Evolutionary conservation across 2,888 invertebrate species (phyloP).

Genomic region (Rhingia campestris): DNA sequence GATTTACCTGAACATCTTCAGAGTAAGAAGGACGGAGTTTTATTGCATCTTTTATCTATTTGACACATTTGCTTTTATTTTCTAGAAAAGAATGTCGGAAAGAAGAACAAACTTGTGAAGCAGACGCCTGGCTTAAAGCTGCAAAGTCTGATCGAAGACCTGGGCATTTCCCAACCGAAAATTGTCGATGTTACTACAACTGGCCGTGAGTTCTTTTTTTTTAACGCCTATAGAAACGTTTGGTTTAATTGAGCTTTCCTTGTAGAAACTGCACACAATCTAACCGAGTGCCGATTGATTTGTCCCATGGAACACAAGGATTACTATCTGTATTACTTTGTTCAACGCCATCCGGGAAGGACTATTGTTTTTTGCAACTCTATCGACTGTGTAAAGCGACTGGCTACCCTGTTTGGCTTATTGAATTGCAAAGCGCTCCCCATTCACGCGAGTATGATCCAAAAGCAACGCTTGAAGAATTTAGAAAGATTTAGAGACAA

Average conservation of each 20-base stretch:
- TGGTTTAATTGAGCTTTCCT: background rate
- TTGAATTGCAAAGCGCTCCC: constrained; percentile 90
- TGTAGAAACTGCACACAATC: constrained; percentile 90
- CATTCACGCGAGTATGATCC: constrained; percentile 95
- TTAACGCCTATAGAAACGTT: constrained; percentile 1
- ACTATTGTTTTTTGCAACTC: constrained; percentile 97
- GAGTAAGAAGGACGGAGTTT: constrained; percentile 80
- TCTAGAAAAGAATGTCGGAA: constrained; percentile 79
- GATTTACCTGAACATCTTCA: constrained; percentile 90
- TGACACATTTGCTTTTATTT: constrained; percentile 8
- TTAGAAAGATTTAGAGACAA: constrained; percentile 92
- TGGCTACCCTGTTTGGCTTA: constrained; percentile 87
- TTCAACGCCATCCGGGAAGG: constrained; percentile 92
- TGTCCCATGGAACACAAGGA: constrained; percentile 93
- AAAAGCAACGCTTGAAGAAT: constrained; percentile 95
- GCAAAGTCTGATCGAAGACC: constrained; percentile 88
- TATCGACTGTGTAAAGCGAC: constrained; percentile 94
- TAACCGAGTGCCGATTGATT: constrained; percentile 93
- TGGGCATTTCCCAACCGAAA: constrained; percentile 95
- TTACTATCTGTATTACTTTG: constrained; percentile 94
- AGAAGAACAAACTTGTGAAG: constrained; percentile 84
- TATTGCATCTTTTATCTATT: background rate
- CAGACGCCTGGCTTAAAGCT: constrained; percentile 90
- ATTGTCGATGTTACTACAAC: constrained; percentile 94
- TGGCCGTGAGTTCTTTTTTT: constrained; percentile 83